Evolutionary conservation across 1,140 invertebrate genomes (phyloP).

Genomic region (Apis laboriosa): DNA sequence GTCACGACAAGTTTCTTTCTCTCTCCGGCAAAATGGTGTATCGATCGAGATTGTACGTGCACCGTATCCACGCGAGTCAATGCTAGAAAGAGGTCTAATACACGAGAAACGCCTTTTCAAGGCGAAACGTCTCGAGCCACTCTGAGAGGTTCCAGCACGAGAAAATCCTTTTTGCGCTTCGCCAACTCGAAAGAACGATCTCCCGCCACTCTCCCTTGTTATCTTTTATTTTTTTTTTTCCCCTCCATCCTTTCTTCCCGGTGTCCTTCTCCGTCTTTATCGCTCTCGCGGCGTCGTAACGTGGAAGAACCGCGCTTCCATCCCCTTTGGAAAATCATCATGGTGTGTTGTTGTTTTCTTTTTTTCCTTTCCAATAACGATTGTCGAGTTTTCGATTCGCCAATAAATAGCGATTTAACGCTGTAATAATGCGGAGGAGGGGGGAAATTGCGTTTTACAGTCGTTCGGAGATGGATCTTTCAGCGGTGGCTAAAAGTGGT

Average conservation of each 20-base stretch:
- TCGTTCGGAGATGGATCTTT: conserved; percentile 31
- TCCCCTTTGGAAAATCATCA: no score
- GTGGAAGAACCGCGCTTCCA: conserved; percentile 27
- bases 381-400: not conserved
- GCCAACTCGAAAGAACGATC: conserved; percentile 45
- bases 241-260: not conserved
- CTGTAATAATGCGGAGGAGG: not conserved
- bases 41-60: conserved; percentile 4
- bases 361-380: no score
- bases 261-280: not conserved
- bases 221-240: conserved; percentile 22
- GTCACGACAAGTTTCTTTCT: not conserved
- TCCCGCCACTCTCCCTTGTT: conserved; percentile 1
- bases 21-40: not conserved
- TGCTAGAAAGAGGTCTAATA: conserved; percentile 54
- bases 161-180: conserved; percentile 53
- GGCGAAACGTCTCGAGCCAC: conserved; percentile 39
- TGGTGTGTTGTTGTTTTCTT: not conserved
- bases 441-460: not conserved
- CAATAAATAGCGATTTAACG: not conserved
- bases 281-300: conserved; percentile 32
- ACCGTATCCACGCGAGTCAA: conserved; percentile 50
- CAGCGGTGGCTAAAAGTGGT: conserved; percentile 29
- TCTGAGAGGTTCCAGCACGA: conserved; percentile 54
- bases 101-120: conserved; percentile 39